Conservation (phyloP, 2,888 invertebrate genomes). For the Branchipolynoe longqiensis region DNA sequence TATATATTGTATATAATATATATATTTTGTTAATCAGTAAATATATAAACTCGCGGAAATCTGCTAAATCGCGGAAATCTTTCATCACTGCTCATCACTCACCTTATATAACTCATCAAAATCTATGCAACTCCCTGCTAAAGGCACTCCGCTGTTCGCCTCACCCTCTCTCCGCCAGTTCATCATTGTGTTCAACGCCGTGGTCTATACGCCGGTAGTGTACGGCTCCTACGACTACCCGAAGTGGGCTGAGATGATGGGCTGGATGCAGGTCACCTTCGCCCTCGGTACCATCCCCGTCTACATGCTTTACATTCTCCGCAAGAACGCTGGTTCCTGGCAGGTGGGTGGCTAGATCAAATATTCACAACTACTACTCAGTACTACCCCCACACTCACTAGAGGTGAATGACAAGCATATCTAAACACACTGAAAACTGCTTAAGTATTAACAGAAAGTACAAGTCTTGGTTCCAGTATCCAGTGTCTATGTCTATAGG, state of each 20-base stretch:
- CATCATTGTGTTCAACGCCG: conserved; percentile 58
- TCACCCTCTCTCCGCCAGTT: conserved; percentile 33
- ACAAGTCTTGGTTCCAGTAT: too few relatives aligned
- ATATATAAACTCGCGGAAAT: too few relatives aligned
- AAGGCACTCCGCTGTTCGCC: neutral
- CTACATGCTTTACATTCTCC: neutral
- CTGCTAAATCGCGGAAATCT: too few relatives aligned
- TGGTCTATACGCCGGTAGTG: conserved; percentile 33
- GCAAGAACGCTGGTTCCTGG: neutral
- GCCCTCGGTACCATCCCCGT: conserved; percentile 2
- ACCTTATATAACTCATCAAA: too few relatives aligned
- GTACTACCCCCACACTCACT: neutral
- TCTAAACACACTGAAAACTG: neutral
- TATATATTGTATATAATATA: too few relatives aligned
- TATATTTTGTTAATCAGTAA: too few relatives aligned
- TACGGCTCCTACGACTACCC: conserved; percentile 46
- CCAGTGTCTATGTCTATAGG: too few relatives aligned
- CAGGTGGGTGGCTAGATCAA: neutral
- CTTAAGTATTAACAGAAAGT: too few relatives aligned
- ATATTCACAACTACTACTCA: neutral
- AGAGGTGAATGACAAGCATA: neutral
- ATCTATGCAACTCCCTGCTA: too few relatives aligned
- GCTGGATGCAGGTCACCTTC: conserved; percentile 19
- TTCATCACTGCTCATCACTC: too few relatives aligned
- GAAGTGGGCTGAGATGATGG: conserved; percentile 44